Evolutionary conservation across 1,140 invertebrate genomes (phyloP), one percentile per base, ranked within the genome.

Genomic region (Brachystomella parvula): DNA sequence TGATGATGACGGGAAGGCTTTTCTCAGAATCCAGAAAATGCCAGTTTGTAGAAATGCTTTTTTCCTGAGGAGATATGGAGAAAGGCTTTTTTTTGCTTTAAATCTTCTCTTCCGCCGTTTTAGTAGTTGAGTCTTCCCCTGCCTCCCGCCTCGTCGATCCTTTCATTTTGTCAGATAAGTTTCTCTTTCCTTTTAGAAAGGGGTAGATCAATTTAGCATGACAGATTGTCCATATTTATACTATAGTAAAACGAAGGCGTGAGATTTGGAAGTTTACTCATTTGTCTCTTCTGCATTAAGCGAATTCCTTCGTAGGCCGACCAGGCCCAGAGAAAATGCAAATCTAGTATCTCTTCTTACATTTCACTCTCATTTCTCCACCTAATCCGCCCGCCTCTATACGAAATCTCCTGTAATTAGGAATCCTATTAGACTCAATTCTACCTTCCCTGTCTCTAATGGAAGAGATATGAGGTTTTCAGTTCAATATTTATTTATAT

Each of bases 401-500:
- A 26, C 49, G 3, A 15, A 53, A 53, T 53, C 49, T 53, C 49
- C 49, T 39, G 49, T 53, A 53, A 53, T 53, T 53, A 53, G 49
- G 49, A 53, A 53, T 53, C 49, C 49, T 24, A 53, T 53, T 53
- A 53, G 49, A 53, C 49, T 53, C 49, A 6, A 53, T 53, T 53
- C 49, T 53, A 53, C 49, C 49, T 53, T 53, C n/a, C n/a, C n/a
- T n/a, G n/a, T 53, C 49, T 24, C 49, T 26, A 53, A 53, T 53
- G 49, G 49, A 15, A 53, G 49, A 53, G 49, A 39, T 39, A 39
- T 39, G 35, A 26, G 49, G 49, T 24, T 53, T 53, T 53, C 15
- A 17, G 24, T 53, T 53, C 49, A 53, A 53, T 53, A 53, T 53
- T 53, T 53, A 15, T 53, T 15, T 53, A 53, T 53, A 53, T 53